Conservation (phyloP, 2,888 invertebrate species). For the Morpho deidamia region DNA sequence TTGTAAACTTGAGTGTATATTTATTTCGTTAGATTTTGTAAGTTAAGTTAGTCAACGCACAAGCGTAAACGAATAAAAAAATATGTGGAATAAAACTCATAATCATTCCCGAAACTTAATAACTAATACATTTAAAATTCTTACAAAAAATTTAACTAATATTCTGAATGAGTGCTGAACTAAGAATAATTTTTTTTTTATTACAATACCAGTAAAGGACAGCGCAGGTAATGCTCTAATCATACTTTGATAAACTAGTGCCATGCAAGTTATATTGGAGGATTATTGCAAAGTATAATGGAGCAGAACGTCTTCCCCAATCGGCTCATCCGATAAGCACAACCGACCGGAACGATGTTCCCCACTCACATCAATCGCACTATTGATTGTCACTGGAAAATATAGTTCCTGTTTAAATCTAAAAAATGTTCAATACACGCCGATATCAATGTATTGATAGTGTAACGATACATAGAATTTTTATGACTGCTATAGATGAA, state of each 20-base stretch:
- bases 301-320: conserved; percentile 63
- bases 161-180: too few species aligned
- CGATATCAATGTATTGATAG: conserved; percentile 8
- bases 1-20: too few species aligned
- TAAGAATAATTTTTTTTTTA: too few species aligned
- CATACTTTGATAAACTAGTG: conserved; percentile 1
- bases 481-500: conserved; percentile 22
- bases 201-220: too few species aligned
- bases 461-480: conserved; percentile 16
- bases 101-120: too few species aligned
- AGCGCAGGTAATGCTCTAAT: neutral
- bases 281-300: conserved; percentile 64
- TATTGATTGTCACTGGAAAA: conserved; percentile 56
- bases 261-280: conserved; percentile 29
- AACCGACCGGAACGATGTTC: conserved; percentile 68
- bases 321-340: conserved; percentile 67
- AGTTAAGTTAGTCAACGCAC: too few species aligned
- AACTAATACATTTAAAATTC: too few species aligned
- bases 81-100: too few species aligned
- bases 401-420: conserved; percentile 41
- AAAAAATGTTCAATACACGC: conserved; percentile 26
- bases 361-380: conserved; percentile 60
- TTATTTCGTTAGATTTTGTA: too few species aligned
- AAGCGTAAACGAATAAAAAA: too few species aligned
- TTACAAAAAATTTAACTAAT: too few species aligned